Conservation (phyloP, 2,888 invertebrate species). For the Buathra laborator region DNA sequence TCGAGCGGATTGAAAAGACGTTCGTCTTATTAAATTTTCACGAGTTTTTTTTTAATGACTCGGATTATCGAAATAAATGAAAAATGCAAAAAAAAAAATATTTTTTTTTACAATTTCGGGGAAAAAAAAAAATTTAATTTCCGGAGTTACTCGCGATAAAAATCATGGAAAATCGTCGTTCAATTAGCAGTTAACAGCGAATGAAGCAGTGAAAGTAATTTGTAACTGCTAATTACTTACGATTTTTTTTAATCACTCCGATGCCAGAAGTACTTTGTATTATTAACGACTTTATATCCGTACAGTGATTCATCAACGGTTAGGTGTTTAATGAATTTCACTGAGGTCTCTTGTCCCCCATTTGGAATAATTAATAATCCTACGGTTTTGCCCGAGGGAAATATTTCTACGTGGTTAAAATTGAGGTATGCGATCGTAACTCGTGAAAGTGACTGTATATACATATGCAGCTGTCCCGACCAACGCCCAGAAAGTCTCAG, state of each 20-base stretch:
- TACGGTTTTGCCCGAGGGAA: not conserved
- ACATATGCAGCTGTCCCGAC: not conserved
- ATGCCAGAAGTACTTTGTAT: not conserved
- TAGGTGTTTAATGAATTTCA: not conserved
- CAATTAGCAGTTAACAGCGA: not conserved
- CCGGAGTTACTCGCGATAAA: not conserved
- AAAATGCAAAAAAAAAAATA: too few species aligned
- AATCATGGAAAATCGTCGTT: not conserved
- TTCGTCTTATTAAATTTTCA: too few species aligned
- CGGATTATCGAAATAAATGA: too few species aligned
- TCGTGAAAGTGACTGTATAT: not conserved
- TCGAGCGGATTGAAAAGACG: too few species aligned
- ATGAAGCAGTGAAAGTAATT: not conserved
- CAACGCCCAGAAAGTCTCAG: not conserved
- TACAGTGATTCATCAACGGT: slow-evolving; percentile 5
- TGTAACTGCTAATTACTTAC: not conserved
- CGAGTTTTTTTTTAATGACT: too few species aligned
- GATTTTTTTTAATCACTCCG: not conserved
- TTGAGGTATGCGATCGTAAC: not conserved
- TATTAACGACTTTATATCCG: not conserved
- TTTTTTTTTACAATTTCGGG: too few species aligned
- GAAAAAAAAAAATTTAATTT: not conserved
- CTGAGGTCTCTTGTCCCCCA: not conserved
- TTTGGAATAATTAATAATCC: slow-evolving; percentile 5
- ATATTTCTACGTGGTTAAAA: slow-evolving; percentile 8